A percentile compares a stretch with the other conserved stretches of the same genome.
Evolutionary conservation across 2,888 invertebrate genomes (phyloP).

Genomic region (Galerucella pusilla): DNA sequence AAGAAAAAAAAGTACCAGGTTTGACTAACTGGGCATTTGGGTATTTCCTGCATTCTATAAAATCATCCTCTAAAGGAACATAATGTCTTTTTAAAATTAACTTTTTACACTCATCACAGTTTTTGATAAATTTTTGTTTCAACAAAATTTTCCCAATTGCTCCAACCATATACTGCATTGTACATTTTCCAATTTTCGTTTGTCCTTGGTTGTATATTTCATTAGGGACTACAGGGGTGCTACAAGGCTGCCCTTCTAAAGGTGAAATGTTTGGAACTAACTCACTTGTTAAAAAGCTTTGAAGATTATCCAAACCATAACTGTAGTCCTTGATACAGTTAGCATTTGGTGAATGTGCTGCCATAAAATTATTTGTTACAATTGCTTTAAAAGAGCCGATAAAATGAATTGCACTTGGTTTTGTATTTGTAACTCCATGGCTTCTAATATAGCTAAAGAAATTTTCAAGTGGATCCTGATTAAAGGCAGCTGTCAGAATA

Average conservation of each 20-base stretch:
- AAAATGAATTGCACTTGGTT: neutral
- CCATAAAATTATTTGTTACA: neutral
- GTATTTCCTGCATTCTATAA: neutral
- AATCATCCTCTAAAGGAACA: neutral
- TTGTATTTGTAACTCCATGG: neutral
- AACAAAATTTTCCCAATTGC: conserved; percentile 1
- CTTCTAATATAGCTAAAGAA: neutral
- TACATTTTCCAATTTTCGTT: conserved; percentile 2
- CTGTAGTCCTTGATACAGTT: neutral
- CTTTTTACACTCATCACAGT: neutral
- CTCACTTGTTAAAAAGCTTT: neutral
- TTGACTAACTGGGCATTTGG: neutral
- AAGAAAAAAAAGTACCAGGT: conserved; percentile 7
- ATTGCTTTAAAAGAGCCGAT: neutral
- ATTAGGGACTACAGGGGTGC: neutral
- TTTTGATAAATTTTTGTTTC: neutral
- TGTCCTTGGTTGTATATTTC: conserved; percentile 1
- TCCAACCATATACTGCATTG: conserved; percentile 2
- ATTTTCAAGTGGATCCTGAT: conserved; percentile 1
- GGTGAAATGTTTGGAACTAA: neutral
- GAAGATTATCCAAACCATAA: neutral
- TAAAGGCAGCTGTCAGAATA: neutral
- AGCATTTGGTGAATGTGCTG: neutral
- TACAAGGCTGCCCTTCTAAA: neutral
- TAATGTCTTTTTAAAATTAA: conserved; percentile 4